Conservation (phyloP, 2,113 vertebrate genomes). For the Morphnarchus princeps region DNA sequence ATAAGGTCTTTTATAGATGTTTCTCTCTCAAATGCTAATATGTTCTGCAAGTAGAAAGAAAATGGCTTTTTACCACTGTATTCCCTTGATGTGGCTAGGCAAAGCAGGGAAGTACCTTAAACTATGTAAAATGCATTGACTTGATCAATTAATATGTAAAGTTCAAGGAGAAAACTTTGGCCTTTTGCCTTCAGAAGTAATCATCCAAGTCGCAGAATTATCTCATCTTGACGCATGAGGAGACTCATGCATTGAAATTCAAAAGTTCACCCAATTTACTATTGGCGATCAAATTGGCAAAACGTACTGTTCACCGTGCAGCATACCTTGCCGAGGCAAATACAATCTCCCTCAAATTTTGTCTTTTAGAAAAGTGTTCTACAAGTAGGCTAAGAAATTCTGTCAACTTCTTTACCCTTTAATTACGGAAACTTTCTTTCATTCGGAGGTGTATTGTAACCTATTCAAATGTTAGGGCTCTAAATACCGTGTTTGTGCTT, state of each 20-base stretch:
- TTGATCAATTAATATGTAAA: constrained; percentile 54
- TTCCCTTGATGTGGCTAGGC: constrained; percentile 17
- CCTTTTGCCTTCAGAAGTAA: constrained; percentile 46
- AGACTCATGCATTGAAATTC: constrained; percentile 23
- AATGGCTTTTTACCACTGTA: constrained; percentile 3
- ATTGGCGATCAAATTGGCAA: not conserved
- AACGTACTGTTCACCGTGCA: not conserved
- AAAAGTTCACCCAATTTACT: constrained; percentile 46
- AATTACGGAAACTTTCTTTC: not conserved
- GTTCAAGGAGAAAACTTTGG: constrained; percentile 46
- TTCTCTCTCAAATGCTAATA: constrained; percentile 54
- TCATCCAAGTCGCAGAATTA: constrained; percentile 2
- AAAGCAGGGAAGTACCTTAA: constrained; percentile 28
- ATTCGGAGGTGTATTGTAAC: not conserved
- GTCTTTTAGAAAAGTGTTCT: not conserved
- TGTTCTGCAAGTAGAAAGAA: constrained; percentile 13
- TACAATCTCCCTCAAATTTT: not conserved
- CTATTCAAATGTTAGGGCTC: constrained; percentile 2
- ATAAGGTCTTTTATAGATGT: constrained; percentile 19
- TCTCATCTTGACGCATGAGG: constrained; percentile 15
- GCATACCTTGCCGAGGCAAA: not conserved
- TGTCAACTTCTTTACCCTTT: not conserved
- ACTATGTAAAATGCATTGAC: constrained; percentile 24
- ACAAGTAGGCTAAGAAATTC: not conserved
- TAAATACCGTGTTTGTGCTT: not conserved